Conservation (phyloP, 2,888 invertebrate species). For the Iselma pallidipennis region DNA sequence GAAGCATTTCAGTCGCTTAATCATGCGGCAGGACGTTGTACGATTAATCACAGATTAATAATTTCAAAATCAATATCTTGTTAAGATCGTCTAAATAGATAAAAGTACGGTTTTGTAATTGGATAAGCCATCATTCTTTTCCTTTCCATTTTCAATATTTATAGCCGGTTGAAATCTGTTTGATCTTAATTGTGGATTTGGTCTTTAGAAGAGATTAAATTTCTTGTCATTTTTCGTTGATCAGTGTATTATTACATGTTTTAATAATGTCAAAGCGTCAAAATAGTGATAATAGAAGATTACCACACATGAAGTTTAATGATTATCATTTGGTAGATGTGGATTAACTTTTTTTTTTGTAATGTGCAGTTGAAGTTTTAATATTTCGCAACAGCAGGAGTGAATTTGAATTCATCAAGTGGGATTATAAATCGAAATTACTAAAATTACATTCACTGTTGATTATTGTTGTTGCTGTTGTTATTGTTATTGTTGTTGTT, state of each 20-base stretch:
- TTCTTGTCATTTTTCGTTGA: not conserved
- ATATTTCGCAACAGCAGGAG: not conserved
- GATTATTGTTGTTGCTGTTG: no score
- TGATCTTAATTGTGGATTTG: not conserved
- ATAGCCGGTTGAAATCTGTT: not conserved
- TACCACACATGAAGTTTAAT: not conserved
- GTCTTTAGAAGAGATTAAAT: no score
- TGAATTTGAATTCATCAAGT: no score
- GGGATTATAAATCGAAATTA: no score
- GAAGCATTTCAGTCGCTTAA: slow-evolving; percentile 18
- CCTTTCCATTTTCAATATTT: not conserved
- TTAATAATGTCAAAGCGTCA: not conserved
- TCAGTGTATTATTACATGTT: not conserved
- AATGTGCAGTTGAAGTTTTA: no score
- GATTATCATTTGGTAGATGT: no score
- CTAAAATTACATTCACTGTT: no score
- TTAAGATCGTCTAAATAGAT: slow-evolving; percentile 31
- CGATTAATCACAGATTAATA: slow-evolving; percentile 32
- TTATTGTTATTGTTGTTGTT: no score
- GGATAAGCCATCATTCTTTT: slow-evolving; percentile 22
- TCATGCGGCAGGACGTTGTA: slow-evolving; percentile 20
- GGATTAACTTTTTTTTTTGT: no score
- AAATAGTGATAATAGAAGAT: no score
- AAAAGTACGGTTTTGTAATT: slow-evolving; percentile 21
- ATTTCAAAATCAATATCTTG: slow-evolving; percentile 30